A percentile compares a stretch with the other conserved stretches of the same genome.
phyloP scores from a whole-genome alignment of 2,797 vertebrate species.

The Artibeus lituratus region DNA sequence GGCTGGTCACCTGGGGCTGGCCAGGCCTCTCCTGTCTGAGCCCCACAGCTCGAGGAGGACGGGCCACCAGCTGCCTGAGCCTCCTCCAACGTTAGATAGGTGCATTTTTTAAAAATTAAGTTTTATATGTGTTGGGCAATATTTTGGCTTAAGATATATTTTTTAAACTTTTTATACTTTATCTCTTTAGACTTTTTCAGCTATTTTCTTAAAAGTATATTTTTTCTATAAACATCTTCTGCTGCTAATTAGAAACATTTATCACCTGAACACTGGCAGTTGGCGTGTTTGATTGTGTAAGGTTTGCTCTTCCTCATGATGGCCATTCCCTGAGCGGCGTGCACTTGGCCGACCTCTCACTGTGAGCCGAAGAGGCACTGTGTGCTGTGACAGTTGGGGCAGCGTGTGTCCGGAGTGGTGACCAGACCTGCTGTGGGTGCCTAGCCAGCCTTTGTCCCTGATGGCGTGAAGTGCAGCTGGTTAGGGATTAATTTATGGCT shows the following conservation, averaged over 20 bases:
- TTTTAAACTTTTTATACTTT: constrained; percentile 78
- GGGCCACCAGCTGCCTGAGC: neutral
- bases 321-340: constrained; percentile 43
- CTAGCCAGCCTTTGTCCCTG: neutral
- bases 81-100: neutral
- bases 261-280: constrained; percentile 69
- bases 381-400: too few relatives aligned
- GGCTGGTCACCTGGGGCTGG: neutral
- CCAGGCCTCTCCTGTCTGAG: neutral
- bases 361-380: neutral
- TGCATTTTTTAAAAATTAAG: constrained; percentile 32
- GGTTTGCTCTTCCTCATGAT: constrained; percentile 63
- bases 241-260: constrained; percentile 81
- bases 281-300: constrained; percentile 77
- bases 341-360: neutral
- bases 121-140: constrained; percentile 72
- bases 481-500: constrained; percentile 78
- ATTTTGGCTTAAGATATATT: constrained; percentile 80
- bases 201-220: constrained; percentile 84
- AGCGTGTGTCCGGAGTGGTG: too few relatives aligned
- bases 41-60: neutral
- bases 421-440: neutral
- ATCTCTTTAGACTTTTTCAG: constrained; percentile 81
- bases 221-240: constrained; percentile 83
- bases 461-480: neutral